Evolutionary conservation across 2,113 vertebrate species (phyloP), one percentile per base, ranked within the genome.

Genomic region (Epinephelus cyanopodus): DNA sequence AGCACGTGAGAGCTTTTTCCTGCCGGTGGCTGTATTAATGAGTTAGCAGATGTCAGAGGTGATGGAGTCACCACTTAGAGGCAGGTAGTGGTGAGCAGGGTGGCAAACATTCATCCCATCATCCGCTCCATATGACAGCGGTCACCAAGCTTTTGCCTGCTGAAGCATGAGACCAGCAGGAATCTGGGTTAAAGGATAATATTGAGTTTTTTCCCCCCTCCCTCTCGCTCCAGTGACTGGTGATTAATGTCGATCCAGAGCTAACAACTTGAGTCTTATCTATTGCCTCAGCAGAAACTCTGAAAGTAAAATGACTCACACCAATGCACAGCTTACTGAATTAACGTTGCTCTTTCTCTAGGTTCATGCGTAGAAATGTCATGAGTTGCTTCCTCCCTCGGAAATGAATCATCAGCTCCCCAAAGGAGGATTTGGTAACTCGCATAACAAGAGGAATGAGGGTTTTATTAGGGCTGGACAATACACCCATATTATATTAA

Each of bases 31-130:
- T 64, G 45, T 82, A 72, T 88, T 90, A 91, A 90, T 80, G 88
- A 89, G 85, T 60, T 53, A 60, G 87, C 91, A 88, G 83, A 90
- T 84, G 87, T 79, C 80, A 80, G 60, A 77, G 82, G 81, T 86
- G 87, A 77, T 75, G 65, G 76, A 87, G 90, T 84, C 86, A 66
- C 83, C 89, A 87, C 83, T 90, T 89, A 86, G 87, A 85, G 77
- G 78, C 83, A 84, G 87, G 82, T 70, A 74, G 86, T 65, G 56
- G 80, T 53, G 83, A 78, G 77, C 73, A 75, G 65, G 71, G 83
- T 81, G 67, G 77, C 81, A 90, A 87, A 91, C 90, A 89, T 90
- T 82, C 80, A 89, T 84, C 87, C 86, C 85, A 90, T 91, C 90
- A 89, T 90, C 66, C 76, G 84, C 89, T 91, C 90, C 91, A 89